These are phyloP conservation scores for Acipenser transmontanus DNA, from an alignment of 2,797 vertebrate species.

Conservation along the genomic window DNA sequence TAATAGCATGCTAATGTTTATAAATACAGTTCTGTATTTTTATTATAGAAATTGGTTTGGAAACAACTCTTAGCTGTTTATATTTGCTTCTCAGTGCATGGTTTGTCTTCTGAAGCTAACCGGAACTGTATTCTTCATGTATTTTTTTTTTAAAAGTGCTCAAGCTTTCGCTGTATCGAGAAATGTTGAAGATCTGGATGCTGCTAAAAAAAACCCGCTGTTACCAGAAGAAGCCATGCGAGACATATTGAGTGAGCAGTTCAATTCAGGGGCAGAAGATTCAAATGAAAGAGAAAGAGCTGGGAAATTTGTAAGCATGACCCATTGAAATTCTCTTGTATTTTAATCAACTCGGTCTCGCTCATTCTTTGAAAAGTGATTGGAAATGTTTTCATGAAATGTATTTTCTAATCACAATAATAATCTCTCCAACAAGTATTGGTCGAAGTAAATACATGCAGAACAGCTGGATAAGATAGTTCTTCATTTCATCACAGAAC, in stretches of 20 bases:
- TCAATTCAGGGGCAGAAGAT: constrained; percentile 27
- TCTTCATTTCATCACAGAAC: background rate
- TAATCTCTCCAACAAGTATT: no score
- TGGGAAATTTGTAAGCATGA: constrained; percentile 16
- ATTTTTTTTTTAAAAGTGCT: constrained; percentile 26
- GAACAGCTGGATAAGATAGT: background rate
- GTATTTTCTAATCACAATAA: no score
- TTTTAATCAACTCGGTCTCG: background rate
- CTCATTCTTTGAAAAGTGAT: no score
- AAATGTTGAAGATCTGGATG: constrained; percentile 34
- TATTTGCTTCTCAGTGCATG: background rate
- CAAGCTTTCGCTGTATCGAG: constrained; percentile 44
- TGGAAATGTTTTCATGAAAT: no score
- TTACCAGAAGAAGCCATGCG: constrained; percentile 26
- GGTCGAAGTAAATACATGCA: no score
- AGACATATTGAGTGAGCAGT: constrained; percentile 32
- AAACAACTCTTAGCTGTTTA: background rate
- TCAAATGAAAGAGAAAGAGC: constrained; percentile 23
- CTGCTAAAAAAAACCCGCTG: constrained; percentile 37
- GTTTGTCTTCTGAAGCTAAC: no score
- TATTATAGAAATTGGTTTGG: background rate
- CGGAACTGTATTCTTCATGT: background rate
- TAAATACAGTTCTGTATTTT: background rate
- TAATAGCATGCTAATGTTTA: no score
- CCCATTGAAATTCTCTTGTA: no score